Base-by-base conservation (phyloP, 2,888 invertebrate genomes). In the Formica aserva region DNA sequence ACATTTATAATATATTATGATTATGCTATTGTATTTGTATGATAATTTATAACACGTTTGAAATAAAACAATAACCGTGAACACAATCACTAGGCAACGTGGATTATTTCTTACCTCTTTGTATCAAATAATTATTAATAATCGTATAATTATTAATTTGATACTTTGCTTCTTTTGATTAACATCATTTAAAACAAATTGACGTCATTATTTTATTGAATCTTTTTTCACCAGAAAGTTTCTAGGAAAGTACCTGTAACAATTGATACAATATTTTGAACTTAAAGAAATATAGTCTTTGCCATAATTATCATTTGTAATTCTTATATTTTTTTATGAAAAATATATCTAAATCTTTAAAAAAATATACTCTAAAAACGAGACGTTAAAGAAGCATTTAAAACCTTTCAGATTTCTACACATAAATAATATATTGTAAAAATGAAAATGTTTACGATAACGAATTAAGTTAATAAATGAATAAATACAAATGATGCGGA, bases 31-130 rank as follows among this genome's bases (percentile, higher is more conserved):
- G 92, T 92, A 93, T 93, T 93, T 94, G 93, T 94, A 93, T 93
- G 91, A 94, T 94, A 94, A 94, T 94, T 94, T 94, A 94, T 93
- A 94, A 93, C 92, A 93, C 91, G 94, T 94, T 94, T 94, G 91
- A 93, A 94, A 93, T 93, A 93, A 94, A 94, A 89, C 86, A 92
- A 89, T 92, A 93, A 93, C 91, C 91, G 91, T 92, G 88, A 88
- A 90, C 55, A 86, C 67, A 32, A 45, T 71, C 15, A 35, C 26
- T 15, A 0, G 18, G 22, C 9, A 52, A 11, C 15, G 4, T 32
- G 13, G 8, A 26, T 15, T 35, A 22, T 55, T 55, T 15, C n/a
- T 52, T 22, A 13, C 8, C 9, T 8, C 11, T 32, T 71, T 22
- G 3, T 32, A 32, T 32, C 5, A 32, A 32, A 32, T 32, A 26